phyloP scores from a whole-genome alignment of 2,113 vertebrate genomes.

The Vulpes ferrilata region DNA sequence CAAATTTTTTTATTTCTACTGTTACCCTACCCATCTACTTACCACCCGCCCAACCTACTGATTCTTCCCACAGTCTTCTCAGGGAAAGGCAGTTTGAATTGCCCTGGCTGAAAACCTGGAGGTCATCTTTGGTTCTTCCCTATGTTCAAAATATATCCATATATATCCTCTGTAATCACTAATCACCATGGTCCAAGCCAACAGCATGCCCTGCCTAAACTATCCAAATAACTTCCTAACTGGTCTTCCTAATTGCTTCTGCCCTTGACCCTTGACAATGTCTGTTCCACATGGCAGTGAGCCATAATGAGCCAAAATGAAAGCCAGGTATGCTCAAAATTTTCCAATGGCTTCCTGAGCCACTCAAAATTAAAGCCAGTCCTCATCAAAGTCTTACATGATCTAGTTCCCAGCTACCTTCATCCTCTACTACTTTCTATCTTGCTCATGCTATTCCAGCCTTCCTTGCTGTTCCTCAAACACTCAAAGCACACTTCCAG shows the following conservation, averaged over 20 bases:
- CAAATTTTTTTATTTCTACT: not conserved
- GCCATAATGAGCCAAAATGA: not conserved
- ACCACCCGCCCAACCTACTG: not conserved
- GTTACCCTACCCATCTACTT: not conserved
- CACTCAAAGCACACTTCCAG: not conserved
- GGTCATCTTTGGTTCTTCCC: not conserved
- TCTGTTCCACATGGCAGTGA: not conserved
- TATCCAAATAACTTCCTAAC: not conserved
- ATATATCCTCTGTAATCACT: not conserved
- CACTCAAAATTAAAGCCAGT: not conserved
- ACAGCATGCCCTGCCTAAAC: not conserved
- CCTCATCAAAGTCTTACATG: not conserved
- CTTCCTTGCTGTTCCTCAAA: not conserved
- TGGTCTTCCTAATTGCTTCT: not conserved
- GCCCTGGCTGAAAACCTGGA: not conserved
- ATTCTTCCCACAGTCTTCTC: not conserved
- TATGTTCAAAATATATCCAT: not conserved
- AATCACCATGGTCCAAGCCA: not conserved
- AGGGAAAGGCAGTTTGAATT: not conserved
- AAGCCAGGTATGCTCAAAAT: slow-evolving; percentile 10
- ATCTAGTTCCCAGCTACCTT: not conserved
- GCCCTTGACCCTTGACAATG: not conserved
- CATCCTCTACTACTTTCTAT: not conserved
- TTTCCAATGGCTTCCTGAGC: not conserved
- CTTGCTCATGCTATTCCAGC: not conserved